phyloP scores from a whole-genome alignment of 1,140 invertebrate species.

The Uloborus diversus region DNA sequence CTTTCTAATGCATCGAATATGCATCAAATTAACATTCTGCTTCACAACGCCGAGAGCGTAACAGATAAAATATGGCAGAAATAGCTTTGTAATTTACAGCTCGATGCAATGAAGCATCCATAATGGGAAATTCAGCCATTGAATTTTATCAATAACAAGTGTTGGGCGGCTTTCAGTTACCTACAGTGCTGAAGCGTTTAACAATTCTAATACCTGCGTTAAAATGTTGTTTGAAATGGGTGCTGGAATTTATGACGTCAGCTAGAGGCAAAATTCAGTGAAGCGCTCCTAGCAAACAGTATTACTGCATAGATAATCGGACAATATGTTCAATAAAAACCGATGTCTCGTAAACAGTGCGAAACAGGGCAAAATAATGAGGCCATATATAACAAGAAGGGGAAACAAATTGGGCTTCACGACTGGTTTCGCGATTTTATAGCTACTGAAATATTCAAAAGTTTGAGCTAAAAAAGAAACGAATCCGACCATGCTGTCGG shows the following conservation, averaged over 20 bases:
- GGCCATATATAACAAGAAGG: constrained; percentile 13
- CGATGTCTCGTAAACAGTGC: not conserved
- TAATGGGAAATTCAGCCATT: no score
- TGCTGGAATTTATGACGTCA: constrained; percentile 16
- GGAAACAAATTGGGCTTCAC: constrained; percentile 17
- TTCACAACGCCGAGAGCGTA: no score
- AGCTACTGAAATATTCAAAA: constrained; percentile 24
- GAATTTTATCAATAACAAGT: no score
- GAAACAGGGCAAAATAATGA: constrained; percentile 22
- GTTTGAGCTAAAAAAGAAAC: no score
- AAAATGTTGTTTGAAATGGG: constrained; percentile 16
- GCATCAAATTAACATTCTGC: no score
- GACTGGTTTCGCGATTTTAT: constrained; percentile 1
- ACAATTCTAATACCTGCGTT: constrained; percentile 21
- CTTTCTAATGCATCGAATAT: no score
- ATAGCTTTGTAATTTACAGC: no score
- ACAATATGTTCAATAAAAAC: constrained; percentile 29
- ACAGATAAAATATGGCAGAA: no score
- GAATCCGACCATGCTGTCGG: no score
- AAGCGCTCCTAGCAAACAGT: no score
- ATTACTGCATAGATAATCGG: constrained; percentile 1
- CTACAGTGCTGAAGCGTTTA: not conserved
- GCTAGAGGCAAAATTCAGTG: constrained; percentile 1
- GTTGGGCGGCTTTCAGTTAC: no score
- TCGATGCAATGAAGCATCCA: no score